Base-by-base conservation (phyloP, 1,140 invertebrate genomes). In the Drosophila repletoides region DNA sequence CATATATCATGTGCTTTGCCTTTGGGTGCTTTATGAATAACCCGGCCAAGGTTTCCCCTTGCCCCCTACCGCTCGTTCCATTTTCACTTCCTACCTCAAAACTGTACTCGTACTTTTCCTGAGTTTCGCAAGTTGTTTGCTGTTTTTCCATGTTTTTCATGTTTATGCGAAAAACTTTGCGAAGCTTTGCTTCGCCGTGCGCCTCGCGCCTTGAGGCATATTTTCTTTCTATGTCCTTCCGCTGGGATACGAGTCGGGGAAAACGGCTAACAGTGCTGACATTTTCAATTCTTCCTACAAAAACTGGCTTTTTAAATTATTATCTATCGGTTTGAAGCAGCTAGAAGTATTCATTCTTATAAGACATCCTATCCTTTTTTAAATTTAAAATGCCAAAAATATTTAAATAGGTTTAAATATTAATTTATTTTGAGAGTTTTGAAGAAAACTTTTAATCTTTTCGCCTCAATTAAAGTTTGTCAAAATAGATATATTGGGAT, bases 81-180 rank as follows among this genome's bases (percentile, higher is more conserved):
- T 10, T n/a, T 12, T 24, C 46, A 21, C 2, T 17, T 10, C 51
- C 36, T 58, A 38, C 63, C 64, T 45, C 58, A 51, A 12, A 56
- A 24, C 49, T 49, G 36, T 46, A 28, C 26, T n/a, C n/a, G n/a
- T n/a, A n/a, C n/a, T n/a, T 69, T 51, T 53, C 49, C 22, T 61
- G 56, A 72, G 64, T 67, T 72, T 61, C 24, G 41, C 70, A 72
- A 72, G 70, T 73, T 73, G 67, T 71, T 74, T 60, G 66, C 63
- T 64, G 73, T 49, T 74, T 74, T 70, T 61, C n/a, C 70, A 59
- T 77, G 63, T 72, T 80, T 79, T 83, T 84, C 59, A 76, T 80
- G 75, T 86, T 76, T 80, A 74, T 67, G 70, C 56, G 68, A 76
- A 79, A 70, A 64, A 69, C 59, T 65, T 81, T 76, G 59, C 63